A percentile compares a stretch with the other conserved stretches of the same genome.
Conservation (phyloP, 1,140 invertebrate species). For the Drosophila willistoni region DNA sequence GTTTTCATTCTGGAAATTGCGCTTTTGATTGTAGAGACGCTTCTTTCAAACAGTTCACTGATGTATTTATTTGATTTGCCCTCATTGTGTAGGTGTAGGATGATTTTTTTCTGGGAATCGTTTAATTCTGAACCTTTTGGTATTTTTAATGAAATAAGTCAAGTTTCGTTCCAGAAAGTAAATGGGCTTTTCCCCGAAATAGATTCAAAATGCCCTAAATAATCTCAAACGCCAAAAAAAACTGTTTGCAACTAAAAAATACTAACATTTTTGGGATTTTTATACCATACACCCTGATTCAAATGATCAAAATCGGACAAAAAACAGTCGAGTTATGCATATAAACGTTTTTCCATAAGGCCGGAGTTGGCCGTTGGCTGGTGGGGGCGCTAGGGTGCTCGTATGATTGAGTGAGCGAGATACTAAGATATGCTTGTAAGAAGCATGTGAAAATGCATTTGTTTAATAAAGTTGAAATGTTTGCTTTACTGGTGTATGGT, state of each 20-base stretch:
- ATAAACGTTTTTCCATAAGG: no score
- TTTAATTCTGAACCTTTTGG: constrained; percentile 5
- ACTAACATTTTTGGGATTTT: no score
- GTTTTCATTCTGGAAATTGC: neutral
- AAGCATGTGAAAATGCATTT: no score
- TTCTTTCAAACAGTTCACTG: constrained; percentile 4
- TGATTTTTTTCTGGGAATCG: neutral
- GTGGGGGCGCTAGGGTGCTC: accelerated
- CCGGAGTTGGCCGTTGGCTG: accelerated
- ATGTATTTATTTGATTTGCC: neutral
- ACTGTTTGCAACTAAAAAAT: neutral
- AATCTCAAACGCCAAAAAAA: constrained; percentile 2
- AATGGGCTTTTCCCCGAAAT: constrained; percentile 1
- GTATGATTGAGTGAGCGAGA: no score
- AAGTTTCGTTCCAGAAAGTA: constrained; percentile 6
- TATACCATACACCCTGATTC: no score
- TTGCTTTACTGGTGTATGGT: no score
- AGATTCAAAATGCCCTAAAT: constrained; percentile 5
- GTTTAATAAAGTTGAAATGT: no score
- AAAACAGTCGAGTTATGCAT: no score
- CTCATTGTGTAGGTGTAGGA: constrained; percentile 3
- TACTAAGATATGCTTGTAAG: no score
- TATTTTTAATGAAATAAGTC: neutral
- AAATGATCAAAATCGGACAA: no score
- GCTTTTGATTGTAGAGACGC: neutral